Percentiles rank a stretch among this genome's conserved stretches.
phyloP scores from a whole-genome alignment of 1,140 invertebrate species.

The Solenopsis fugax region DNA sequence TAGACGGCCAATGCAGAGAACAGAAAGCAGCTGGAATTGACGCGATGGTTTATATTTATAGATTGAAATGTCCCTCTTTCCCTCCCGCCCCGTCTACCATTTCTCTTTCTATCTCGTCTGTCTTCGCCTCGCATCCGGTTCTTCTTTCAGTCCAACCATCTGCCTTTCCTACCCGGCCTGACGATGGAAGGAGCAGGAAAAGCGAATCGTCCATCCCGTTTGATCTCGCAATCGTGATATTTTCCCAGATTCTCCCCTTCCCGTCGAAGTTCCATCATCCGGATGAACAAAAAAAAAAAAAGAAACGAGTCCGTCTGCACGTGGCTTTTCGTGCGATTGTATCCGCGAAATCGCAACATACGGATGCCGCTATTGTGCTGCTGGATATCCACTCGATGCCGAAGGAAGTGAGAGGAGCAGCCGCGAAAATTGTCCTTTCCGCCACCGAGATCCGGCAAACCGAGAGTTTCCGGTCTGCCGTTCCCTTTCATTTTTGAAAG shows the following conservation, averaged over 20 bases:
- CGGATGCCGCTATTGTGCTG: conserved; percentile 20
- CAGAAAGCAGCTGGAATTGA: conserved; percentile 71
- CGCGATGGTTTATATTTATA: conserved; percentile 77
- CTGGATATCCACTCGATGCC: conserved; percentile 37
- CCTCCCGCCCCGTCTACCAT: not conserved
- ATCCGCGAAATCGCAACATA: conserved; percentile 42
- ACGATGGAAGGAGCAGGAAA: conserved; percentile 29
- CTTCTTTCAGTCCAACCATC: conserved; percentile 33
- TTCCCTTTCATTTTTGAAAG: conserved; percentile 21
- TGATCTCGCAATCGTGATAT: conserved; percentile 75
- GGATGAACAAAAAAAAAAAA: conserved; percentile 65
- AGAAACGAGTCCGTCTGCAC: not conserved
- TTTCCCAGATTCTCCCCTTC: conserved; percentile 71
- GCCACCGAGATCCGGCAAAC: conserved; percentile 14
- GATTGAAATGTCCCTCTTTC: conserved; percentile 68
- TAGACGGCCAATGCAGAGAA: conserved; percentile 56
- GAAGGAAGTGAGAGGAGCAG: conserved; percentile 49
- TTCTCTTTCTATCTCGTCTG: conserved; percentile 5
- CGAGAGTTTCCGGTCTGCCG: conserved; percentile 27
- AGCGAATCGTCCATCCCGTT: conserved; percentile 69
- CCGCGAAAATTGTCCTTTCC: conserved; percentile 55
- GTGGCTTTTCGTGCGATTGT: conserved; percentile 51
- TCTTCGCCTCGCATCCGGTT: conserved; percentile 28
- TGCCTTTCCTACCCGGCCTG: conserved; percentile 29
- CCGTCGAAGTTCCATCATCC: conserved; percentile 46